Conservation (phyloP, 2,113 vertebrate species). For the Leucosticte australis region DNA sequence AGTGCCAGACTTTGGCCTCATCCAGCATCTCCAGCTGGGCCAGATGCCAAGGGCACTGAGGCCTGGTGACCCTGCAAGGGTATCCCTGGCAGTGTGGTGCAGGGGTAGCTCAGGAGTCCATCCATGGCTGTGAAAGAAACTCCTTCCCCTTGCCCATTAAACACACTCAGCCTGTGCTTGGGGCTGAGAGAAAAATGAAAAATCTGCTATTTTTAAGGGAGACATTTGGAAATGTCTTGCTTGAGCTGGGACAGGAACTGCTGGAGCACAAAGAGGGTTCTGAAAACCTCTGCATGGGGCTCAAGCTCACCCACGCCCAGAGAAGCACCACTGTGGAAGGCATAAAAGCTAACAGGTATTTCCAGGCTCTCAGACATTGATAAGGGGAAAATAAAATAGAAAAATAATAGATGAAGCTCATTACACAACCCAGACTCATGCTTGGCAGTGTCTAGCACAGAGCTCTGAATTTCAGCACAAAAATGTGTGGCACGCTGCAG, state of each 20-base stretch:
- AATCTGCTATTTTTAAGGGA: not conserved
- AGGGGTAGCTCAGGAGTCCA: not conserved
- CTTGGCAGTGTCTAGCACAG: not conserved
- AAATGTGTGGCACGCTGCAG: not conserved
- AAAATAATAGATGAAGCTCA: not conserved
- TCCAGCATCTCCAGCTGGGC: not conserved
- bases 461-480: slow-evolving; percentile 44
- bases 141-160: not conserved
- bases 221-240: not conserved
- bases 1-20: not conserved
- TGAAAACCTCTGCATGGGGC: not conserved
- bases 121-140: fast-evolving
- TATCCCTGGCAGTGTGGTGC: not conserved
- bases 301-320: not conserved
- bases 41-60: fast-evolving
- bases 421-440: slow-evolving; percentile 1
- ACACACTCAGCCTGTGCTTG: not conserved
- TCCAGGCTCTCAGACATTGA: not conserved
- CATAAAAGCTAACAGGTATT: not conserved
- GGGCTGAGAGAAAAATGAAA: not conserved
- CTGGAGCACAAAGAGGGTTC: not conserved
- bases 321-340: not conserved
- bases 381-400: not conserved
- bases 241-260: not conserved
- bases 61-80: not conserved